These are phyloP conservation scores for Drosophila simulans DNA, from an alignment of 1,140 invertebrate genomes.

Conservation along the genomic window DNA sequence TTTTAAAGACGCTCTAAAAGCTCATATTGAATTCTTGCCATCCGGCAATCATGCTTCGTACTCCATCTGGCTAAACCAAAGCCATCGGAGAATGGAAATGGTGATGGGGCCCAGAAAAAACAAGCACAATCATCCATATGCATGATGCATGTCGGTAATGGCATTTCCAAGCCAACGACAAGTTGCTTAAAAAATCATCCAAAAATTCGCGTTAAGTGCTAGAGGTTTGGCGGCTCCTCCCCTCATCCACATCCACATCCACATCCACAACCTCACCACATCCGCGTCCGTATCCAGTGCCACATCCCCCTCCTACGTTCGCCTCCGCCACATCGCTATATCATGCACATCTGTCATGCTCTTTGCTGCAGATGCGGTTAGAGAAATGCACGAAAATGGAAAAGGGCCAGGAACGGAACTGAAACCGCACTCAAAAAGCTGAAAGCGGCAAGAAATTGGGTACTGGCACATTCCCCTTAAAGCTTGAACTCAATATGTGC, in stretches of 20 bases:
- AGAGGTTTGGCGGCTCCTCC: constrained; percentile 6
- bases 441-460: constrained; percentile 10
- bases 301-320: constrained; percentile 12
- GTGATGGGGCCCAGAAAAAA: constrained; percentile 1
- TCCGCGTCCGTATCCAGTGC: constrained; percentile 19
- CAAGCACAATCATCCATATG: constrained; percentile 63
- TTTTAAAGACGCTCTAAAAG: constrained; percentile 20
- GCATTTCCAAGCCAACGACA: constrained; percentile 70
- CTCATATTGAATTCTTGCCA: constrained; percentile 22
- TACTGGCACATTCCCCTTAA: constrained; percentile 40
- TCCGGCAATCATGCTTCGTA: constrained; percentile 15
- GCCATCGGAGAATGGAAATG: not conserved
- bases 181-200: constrained; percentile 75
- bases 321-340: constrained; percentile 5
- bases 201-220: constrained; percentile 66
- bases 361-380: constrained; percentile 60
- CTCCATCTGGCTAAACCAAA: constrained; percentile 25
- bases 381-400: constrained; percentile 11
- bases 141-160: constrained; percentile 73
- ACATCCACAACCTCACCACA: constrained; percentile 3
- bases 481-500: constrained; percentile 67
- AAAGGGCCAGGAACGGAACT: constrained; percentile 30
- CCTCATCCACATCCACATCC: not conserved
- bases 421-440: constrained; percentile 47
- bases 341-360: constrained; percentile 61